Percentiles rank a stretch among this genome's conserved stretches.
These are phyloP conservation scores for Pycnonotus jocosus DNA, from an alignment of 2,113 vertebrate genomes.

Conservation along the genomic window DNA sequence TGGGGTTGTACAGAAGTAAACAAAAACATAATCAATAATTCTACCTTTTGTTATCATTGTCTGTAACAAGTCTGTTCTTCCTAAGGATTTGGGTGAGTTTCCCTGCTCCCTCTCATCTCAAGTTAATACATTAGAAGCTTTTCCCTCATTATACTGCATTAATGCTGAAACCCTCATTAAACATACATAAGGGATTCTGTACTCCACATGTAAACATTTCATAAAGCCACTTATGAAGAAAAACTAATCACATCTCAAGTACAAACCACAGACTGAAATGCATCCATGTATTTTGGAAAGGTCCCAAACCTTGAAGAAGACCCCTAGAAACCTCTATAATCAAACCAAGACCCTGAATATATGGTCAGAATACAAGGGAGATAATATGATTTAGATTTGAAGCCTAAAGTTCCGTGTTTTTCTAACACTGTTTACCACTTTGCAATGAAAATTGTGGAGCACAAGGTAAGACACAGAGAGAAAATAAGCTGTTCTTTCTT, in stretches of 20 bases:
- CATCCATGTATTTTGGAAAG: not conserved
- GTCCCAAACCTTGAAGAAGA: not conserved
- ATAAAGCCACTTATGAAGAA: not conserved
- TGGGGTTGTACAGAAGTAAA: not conserved
- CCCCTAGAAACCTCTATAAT: not conserved
- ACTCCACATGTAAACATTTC: not conserved
- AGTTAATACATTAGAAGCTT: not conserved
- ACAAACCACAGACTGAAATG: not conserved
- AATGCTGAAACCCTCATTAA: not conserved
- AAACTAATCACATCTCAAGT: not conserved
- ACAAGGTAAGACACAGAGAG: not conserved
- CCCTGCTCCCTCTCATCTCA: not conserved
- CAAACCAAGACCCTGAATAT: not conserved
- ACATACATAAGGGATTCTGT: not conserved
- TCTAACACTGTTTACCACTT: not conserved
- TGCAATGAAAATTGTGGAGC: not conserved
- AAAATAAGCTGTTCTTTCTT: not conserved
- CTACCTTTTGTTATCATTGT: not conserved
- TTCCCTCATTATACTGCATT: not conserved
- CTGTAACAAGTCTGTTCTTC: not conserved
- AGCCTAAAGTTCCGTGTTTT: not conserved
- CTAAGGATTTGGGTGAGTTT: not conserved
- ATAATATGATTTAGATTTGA: not conserved
- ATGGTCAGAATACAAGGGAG: not conserved
- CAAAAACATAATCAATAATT: not conserved